Base-by-base conservation (phyloP, 2,888 invertebrate species). In the Alloplasta piceator region DNA sequence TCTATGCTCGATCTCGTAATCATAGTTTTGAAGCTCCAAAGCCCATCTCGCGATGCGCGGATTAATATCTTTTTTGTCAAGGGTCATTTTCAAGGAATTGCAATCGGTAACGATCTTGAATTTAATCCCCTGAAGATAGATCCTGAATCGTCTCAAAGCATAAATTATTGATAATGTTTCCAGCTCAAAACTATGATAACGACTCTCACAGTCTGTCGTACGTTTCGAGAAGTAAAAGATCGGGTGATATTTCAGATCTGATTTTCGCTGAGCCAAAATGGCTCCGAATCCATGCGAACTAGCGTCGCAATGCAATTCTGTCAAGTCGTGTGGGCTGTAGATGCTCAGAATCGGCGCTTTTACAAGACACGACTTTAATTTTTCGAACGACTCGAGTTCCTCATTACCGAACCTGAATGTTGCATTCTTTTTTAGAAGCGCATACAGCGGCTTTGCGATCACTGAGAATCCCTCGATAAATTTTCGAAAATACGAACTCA, bases 151-250 rank as follows among this genome's bases (percentile, higher is more conserved):
- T 26, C 85, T 76, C 5, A 88, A 41, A 1, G 88, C 80, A 43
- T 82, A 78, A n/a, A 86, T 68, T 52, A 82, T 78, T 0, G 80
- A 84, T 12, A 88, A 48, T 0, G 85, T 82, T 60, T 91, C 89
- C 12, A 91, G 60, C 58, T 90, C 89, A 72, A 86, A 91, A 78
- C 88, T 89, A 76, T 90, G 87, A 60, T 88, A 89, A 41, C 83
- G 87, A 0, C 85, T 75, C 80, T 90, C 89, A 0, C 46, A 46
- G 0, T 83, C 84, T 0, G 85, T 86, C 0, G 88, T 87, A 26
- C 86, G 80, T 70, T 87, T 87, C 5, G 88, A 88, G 84, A 88
- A 90, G 73, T 88, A 89, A 52, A 88, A 88, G 0, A 90, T 71
- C 0, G 89, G 89, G 39, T 90, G 89, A 38, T 89, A 83, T 52